These are phyloP conservation scores for Himantopus leucocephalus DNA, from an alignment of 2,113 vertebrate genomes.

Conservation along the genomic window DNA sequence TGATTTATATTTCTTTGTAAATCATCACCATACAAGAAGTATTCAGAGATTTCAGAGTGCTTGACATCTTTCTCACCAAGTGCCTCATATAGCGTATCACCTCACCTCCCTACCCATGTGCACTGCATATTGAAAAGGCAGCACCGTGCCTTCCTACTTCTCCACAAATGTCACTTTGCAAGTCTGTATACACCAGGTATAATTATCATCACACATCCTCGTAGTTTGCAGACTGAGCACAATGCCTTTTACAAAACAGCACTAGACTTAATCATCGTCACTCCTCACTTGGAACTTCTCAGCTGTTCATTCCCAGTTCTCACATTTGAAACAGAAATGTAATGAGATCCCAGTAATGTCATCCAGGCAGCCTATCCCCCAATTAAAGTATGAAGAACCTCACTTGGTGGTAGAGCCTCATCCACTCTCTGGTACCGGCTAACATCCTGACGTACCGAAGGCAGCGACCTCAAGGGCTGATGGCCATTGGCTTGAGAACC, in stretches of 20 bases:
- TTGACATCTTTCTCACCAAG: neutral
- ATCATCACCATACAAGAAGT: neutral
- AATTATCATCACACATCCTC: neutral
- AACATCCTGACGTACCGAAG: slow-evolving; percentile 93
- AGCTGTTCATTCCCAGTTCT: neutral
- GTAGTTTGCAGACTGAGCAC: neutral
- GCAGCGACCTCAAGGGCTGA: slow-evolving; percentile 86
- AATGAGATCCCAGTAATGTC: neutral
- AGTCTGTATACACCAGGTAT: neutral
- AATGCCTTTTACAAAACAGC: neutral
- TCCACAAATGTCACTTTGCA: neutral
- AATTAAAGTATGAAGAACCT: slow-evolving; percentile 65
- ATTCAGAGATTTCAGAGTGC: neutral
- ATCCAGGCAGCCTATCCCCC: neutral
- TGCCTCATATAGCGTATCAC: accelerated
- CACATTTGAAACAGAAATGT: neutral
- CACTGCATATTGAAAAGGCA: neutral
- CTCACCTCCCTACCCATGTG: neutral
- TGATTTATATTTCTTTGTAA: neutral
- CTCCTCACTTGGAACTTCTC: neutral
- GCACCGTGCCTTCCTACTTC: neutral
- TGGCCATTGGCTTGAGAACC: slow-evolving; percentile 87
- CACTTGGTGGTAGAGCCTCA: slow-evolving; percentile 97
- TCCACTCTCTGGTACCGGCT: slow-evolving; percentile 97
- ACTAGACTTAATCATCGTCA: neutral